Conservation (phyloP, 2,113 vertebrate species). For the Cariama cristata region DNA sequence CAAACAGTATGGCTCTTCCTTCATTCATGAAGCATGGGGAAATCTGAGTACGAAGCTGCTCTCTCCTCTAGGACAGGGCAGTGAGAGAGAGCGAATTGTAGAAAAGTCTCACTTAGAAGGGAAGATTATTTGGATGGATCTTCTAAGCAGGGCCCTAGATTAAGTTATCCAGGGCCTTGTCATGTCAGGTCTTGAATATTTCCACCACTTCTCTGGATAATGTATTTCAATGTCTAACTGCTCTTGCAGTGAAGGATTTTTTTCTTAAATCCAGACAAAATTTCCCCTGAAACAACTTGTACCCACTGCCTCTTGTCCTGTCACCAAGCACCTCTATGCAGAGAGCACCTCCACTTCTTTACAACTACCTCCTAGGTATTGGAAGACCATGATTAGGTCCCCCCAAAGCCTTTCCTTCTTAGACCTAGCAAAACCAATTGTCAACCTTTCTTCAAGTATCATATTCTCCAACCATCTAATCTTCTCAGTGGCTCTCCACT, state of each 20-base stretch:
- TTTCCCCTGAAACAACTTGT: neutral
- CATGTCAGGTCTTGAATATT: neutral
- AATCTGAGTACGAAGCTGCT: neutral
- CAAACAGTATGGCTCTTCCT: neutral
- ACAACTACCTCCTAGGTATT: accelerated
- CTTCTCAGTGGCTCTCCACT: accelerated
- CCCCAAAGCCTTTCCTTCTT: neutral
- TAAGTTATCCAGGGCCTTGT: neutral
- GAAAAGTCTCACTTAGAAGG: neutral
- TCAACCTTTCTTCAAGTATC: neutral
- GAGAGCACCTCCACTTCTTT: neutral
- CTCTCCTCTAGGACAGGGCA: neutral
- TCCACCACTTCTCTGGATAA: neutral
- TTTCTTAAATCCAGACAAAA: neutral
- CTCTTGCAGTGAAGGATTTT: neutral
- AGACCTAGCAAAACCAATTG: neutral
- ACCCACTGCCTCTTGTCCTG: neutral
- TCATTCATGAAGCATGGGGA: neutral
- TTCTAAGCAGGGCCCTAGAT: neutral
- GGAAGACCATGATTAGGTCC: accelerated
- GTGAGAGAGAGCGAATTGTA: neutral
- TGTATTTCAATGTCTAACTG: neutral
- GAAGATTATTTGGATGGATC: neutral
- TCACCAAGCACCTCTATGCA: neutral
- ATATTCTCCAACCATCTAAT: neutral